A percentile compares a stretch with the other conserved stretches of the same genome.
These are phyloP conservation scores for Platanista minor DNA, from an alignment of 2,113 vertebrate genomes.

Conservation along the genomic window DNA sequence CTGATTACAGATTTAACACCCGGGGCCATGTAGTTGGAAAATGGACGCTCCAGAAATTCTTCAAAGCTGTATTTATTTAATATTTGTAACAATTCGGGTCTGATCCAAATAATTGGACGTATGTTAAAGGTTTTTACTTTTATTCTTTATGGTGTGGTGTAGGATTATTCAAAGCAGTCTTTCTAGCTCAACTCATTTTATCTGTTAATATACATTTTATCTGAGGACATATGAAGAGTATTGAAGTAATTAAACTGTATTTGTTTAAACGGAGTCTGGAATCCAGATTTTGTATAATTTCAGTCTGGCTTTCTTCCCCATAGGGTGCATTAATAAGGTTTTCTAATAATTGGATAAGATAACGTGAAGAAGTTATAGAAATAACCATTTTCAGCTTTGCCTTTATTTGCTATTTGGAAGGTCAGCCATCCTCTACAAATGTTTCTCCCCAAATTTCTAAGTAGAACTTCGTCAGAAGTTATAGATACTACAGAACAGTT, in stretches of 20 bases:
- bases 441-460: background rate
- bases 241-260: background rate
- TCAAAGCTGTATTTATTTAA: background rate
- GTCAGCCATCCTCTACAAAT: background rate
- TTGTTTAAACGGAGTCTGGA: background rate
- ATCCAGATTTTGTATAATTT: background rate
- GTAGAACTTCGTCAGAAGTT: background rate
- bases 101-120: background rate
- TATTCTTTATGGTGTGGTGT: background rate
- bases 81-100: background rate
- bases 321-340: background rate
- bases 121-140: background rate
- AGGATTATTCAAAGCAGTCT: background rate
- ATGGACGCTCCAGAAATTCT: background rate
- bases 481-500: background rate
- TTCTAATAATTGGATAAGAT: constrained; percentile 8
- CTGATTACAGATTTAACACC: background rate
- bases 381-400: background rate
- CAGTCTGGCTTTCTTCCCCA: background rate
- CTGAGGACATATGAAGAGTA: background rate
- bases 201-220: background rate
- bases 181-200: background rate
- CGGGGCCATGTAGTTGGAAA: background rate
- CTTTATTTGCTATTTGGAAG: background rate
- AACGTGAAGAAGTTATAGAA: background rate